These are phyloP conservation scores for Pimephales promelas DNA, from an alignment of 2,113 vertebrate genomes.

Conservation along the genomic window DNA sequence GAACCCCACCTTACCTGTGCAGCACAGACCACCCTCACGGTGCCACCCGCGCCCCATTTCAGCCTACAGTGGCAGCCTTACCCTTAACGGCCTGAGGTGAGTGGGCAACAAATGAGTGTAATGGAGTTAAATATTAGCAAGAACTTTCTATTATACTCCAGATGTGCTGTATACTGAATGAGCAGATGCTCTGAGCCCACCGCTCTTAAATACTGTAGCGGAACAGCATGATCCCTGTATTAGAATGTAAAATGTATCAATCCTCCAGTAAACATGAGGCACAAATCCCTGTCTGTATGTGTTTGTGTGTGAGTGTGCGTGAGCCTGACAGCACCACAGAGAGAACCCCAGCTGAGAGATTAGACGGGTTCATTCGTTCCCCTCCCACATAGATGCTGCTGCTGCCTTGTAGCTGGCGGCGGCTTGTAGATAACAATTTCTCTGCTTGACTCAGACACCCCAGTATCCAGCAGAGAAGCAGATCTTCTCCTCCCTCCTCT, in stretches of 20 bases:
- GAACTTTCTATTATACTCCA: background rate
- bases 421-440: slow-evolving; percentile 26
- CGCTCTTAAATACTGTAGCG: slow-evolving; percentile 7
- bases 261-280: slow-evolving; percentile 38
- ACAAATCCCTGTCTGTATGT: slow-evolving; percentile 45
- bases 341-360: slow-evolving; percentile 66
- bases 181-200: background rate
- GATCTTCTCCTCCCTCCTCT: background rate
- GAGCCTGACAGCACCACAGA: slow-evolving; percentile 41
- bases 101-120: slow-evolving; percentile 34
- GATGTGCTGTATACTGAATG: background rate
- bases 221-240: slow-evolving; percentile 7
- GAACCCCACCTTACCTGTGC: slow-evolving; percentile 72
- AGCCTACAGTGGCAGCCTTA: slow-evolving; percentile 86
- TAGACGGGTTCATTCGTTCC: slow-evolving; percentile 46
- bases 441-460: slow-evolving; percentile 9
- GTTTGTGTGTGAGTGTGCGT: slow-evolving; percentile 3
- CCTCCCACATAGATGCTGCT: slow-evolving; percentile 24
- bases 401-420: background rate
- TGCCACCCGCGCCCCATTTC: slow-evolving; percentile 81
- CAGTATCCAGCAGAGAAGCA: slow-evolving; percentile 25
- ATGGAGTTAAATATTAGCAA: slow-evolving; percentile 15
- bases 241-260: slow-evolving; percentile 14
- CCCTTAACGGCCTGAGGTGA: slow-evolving; percentile 94
- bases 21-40: slow-evolving; percentile 78